These are phyloP conservation scores for Drosophila monieri DNA, from an alignment of 2,888 invertebrate species.

Conservation along the genomic window DNA sequence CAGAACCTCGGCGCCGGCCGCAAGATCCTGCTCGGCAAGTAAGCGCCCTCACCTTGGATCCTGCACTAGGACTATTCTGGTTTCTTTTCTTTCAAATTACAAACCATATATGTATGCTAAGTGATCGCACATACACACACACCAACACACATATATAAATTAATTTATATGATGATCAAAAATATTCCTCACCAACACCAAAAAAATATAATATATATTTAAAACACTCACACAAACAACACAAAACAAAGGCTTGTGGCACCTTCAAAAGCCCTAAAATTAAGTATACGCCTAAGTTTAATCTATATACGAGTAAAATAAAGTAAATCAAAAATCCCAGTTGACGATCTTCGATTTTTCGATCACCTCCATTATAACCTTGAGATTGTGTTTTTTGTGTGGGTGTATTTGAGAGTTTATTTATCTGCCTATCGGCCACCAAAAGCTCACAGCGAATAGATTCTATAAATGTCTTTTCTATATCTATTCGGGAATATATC, in stretches of 20 bases:
- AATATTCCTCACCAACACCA: conserved; percentile 62
- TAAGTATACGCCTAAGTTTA: conserved; percentile 81
- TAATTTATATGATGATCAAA: conserved; percentile 44
- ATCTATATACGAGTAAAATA: conserved; percentile 72
- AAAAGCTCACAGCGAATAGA: conserved; percentile 18
- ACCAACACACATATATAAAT: conserved; percentile 7
- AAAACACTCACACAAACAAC: conserved; percentile 54
- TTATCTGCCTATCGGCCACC: conserved; percentile 47
- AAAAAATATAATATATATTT: conserved; percentile 12
- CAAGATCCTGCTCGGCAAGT: conserved; percentile 96
- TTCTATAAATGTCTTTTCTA: conserved; percentile 36
- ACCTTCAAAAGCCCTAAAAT: conserved; percentile 50
- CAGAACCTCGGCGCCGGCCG: conserved; percentile 95
- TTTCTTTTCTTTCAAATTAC: conserved; percentile 35
- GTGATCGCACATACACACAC: conserved; percentile 46
- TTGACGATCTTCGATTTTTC: conserved; percentile 23
- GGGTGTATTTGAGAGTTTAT: conserved; percentile 52
- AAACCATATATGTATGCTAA: conserved; percentile 51
- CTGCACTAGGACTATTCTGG: conserved; percentile 18
- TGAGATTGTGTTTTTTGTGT: conserved; percentile 57
- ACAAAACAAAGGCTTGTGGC: conserved; percentile 50
- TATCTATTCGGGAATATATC: conserved; percentile 11
- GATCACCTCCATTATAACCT: conserved; percentile 62
- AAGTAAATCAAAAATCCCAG: conserved; percentile 44
- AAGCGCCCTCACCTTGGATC: conserved; percentile 76